Evolutionary conservation across 2,888 invertebrate species (phyloP).

Genomic region (Epinotia demarniana): DNA sequence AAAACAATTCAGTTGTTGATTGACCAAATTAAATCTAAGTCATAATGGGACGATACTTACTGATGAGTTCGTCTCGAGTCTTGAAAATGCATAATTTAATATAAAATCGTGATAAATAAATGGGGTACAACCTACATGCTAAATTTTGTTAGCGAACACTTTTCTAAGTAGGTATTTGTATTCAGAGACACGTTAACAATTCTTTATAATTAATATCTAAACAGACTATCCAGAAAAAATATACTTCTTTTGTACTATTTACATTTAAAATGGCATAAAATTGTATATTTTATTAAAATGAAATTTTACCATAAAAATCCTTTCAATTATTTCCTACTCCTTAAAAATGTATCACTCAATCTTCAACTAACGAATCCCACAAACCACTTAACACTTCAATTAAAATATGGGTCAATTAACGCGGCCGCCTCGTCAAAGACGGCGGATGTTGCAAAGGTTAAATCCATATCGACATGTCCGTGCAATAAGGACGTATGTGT

Average conservation of each 20-base stretch:
- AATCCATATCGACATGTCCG: conserved; percentile 31
- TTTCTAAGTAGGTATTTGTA: too few species aligned
- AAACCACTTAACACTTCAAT: conserved; percentile 42
- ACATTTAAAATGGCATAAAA: neutral
- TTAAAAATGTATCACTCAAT: conserved; percentile 23
- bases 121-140: neutral
- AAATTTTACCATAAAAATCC: neutral
- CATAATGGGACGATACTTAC: conserved; percentile 87
- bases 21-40: conserved; percentile 53
- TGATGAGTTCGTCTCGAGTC: conserved; percentile 91
- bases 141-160: too few species aligned
- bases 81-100: conserved; percentile 92
- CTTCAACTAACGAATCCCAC: conserved; percentile 38
- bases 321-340: conserved; percentile 22
- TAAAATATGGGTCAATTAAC: conserved; percentile 43
- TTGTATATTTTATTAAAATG: neutral
- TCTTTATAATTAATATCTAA: neutral
- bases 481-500: neutral
- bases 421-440: conserved; percentile 36
- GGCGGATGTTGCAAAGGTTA: conserved; percentile 45
- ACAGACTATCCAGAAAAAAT: neutral
- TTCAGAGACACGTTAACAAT: neutral
- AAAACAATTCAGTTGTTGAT: conserved; percentile 72
- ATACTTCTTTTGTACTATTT: neutral
- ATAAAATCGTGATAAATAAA: neutral